These are phyloP conservation scores for Probosciger aterrimus DNA, from an alignment of 2,113 vertebrate species.

Conservation along the genomic window DNA sequence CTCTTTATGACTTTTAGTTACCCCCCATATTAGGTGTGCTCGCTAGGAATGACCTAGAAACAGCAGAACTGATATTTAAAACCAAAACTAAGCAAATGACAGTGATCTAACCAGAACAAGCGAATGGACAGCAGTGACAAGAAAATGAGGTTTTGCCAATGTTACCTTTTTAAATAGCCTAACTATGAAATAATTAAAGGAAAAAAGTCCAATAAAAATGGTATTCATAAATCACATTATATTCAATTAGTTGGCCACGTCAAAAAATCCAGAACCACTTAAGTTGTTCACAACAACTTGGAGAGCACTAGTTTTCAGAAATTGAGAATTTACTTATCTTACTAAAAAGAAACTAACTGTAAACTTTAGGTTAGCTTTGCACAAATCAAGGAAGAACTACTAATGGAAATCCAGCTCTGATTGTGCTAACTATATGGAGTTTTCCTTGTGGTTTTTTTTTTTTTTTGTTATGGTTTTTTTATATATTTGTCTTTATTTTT, in stretches of 20 bases:
- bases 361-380: not conserved
- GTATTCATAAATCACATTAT: not conserved
- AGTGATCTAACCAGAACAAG: not conserved
- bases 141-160: not conserved
- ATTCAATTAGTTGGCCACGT: not conserved
- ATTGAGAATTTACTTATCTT: not conserved
- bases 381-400: not conserved
- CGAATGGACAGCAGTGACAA: not conserved
- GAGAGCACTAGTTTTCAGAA: not conserved
- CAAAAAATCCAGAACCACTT: not conserved
- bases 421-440: rapidly evolving
- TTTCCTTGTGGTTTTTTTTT: not conserved
- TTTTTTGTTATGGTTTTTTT: not conserved
- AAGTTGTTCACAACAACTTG: not conserved
- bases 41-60: not conserved
- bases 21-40: not conserved
- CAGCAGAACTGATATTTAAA: not conserved
- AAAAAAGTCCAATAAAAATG: not conserved
- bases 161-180: not conserved
- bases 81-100: not conserved
- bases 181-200: not conserved
- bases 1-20: not conserved
- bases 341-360: not conserved
- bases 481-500: not conserved
- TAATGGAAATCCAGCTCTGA: rapidly evolving